These are phyloP conservation scores for Melopsittacus undulatus DNA, from an alignment of 2,797 vertebrate genomes.

Conservation along the genomic window DNA sequence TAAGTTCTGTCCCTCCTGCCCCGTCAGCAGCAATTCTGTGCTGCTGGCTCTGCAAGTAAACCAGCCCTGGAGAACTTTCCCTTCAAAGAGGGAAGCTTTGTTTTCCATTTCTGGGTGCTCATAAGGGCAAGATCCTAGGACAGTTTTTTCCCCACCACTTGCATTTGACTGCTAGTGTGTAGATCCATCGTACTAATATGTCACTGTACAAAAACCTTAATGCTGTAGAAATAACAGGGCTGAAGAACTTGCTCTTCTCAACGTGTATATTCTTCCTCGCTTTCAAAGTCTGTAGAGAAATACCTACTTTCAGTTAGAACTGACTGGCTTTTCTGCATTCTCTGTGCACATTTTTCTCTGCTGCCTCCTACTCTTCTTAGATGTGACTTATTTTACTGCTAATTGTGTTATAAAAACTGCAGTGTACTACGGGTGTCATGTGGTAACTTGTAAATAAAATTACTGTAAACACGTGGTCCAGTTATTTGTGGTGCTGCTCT, in stretches of 20 bases:
- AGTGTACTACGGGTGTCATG: conserved; percentile 46
- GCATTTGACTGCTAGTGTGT: not conserved
- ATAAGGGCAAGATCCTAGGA: not conserved
- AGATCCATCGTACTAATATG: not conserved
- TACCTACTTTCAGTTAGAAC: not conserved
- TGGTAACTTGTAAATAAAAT: conserved; percentile 63
- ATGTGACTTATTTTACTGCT: conserved; percentile 51
- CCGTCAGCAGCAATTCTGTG: not conserved
- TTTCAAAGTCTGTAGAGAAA: conserved; percentile 25
- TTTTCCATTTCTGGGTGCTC: not conserved
- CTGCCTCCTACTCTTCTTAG: conserved; percentile 28
- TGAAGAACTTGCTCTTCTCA: conserved; percentile 28
- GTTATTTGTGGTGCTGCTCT: conserved; percentile 44
- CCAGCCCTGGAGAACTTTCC: not conserved
- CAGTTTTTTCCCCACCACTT: not conserved
- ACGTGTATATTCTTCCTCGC: not conserved
- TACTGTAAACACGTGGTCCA: not conserved
- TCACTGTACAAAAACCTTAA: not conserved
- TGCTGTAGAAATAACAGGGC: conserved; percentile 3
- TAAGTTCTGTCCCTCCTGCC: not conserved
- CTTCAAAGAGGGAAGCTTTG: not conserved
- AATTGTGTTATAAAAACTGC: conserved; percentile 39
- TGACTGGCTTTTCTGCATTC: not conserved
- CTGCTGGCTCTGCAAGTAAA: not conserved
- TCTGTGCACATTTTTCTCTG: conserved; percentile 32